Base-by-base conservation (phyloP, 2,888 invertebrate genomes). In the Drosophila kuntzei region DNA sequence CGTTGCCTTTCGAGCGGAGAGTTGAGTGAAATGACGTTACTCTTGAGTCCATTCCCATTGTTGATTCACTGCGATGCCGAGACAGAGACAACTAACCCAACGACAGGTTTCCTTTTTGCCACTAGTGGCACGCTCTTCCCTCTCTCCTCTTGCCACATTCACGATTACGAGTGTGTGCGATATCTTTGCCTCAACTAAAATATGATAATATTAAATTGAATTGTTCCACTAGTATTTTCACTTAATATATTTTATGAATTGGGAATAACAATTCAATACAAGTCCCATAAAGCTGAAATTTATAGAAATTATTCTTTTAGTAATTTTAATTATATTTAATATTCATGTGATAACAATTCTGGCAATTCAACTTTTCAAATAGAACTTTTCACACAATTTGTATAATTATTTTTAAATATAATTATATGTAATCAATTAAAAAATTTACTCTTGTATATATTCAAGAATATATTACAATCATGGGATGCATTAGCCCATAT, bases 11-110 rank as follows among this genome's bases (percentile, higher is more conserved):
- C 50, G 39, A 34, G 77, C 62, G 75, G 78, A 63, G 75, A 68
- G 4, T 76, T 76, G 78, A 77, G 75, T 59, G 73, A n/a, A 39
- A 34, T 8, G 25, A 14, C 0, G 6, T 3, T 36, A 62, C 73
- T 60, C 39, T 58, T 53, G 78, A 77, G 73, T 47, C 7, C 2
- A 12, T 49, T 50, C 34, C n/a, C 7, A 34, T 47, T 18, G 37
- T 27, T 18, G 8, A 34, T 39, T 47, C 55, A 37, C 34, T 34
- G 29, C 46, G 22, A 11, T 51, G 44, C 11, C 44, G 29, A 37
- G 37, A 54, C 32, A 46, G 39, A 41, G 46, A 47, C 46, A 9
- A 55, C n/a, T 37, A 16, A 39, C 59, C 57, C 25, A 61, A 50
- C 49, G 74, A 46, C 49, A 57, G 64, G 47, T 47, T 72, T 47